Conservation (phyloP, 2,113 vertebrate species). For the Cheilinus undulatus region DNA sequence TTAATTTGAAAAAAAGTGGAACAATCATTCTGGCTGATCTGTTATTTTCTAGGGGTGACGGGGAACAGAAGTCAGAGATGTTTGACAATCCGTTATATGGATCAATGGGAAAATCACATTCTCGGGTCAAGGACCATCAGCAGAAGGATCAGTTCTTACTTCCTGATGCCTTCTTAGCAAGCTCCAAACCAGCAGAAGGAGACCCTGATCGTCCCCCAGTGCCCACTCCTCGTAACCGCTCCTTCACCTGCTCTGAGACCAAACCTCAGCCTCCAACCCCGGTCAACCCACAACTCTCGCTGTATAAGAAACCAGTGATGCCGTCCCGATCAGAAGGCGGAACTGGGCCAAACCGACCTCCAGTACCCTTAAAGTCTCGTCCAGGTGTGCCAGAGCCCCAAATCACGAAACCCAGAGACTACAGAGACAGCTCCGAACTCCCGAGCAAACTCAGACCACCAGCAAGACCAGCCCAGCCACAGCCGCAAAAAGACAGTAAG, state of each 20-base stretch:
- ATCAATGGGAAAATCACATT: constrained; percentile 77
- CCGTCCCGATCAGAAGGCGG: constrained; percentile 87
- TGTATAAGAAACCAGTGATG: constrained; percentile 86
- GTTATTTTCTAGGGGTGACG: constrained; percentile 73
- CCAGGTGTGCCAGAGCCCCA: constrained; percentile 84
- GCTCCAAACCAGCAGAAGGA: constrained; percentile 82
- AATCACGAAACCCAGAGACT: constrained; percentile 85
- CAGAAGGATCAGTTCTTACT: constrained; percentile 82
- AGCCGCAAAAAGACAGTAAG: constrained; percentile 74
- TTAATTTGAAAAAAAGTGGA: constrained; percentile 8
- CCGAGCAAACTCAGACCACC: constrained; percentile 79
- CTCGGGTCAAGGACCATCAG: constrained; percentile 76
- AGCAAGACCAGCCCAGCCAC: constrained; percentile 63
- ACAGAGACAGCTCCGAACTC: constrained; percentile 88
- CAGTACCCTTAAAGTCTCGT: constrained; percentile 88
- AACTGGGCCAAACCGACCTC: constrained; percentile 81
- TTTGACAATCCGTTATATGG: constrained; percentile 96
- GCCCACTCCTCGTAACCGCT: constrained; percentile 86
- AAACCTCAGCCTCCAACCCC: constrained; percentile 68
- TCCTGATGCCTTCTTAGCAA: constrained; percentile 68
- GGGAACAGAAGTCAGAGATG: constrained; percentile 87
- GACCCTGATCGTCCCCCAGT: constrained; percentile 81
- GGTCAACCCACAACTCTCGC: constrained; percentile 41
- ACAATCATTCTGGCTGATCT: background rate
- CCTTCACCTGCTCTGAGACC: constrained; percentile 88